A percentile compares a stretch with the other conserved stretches of the same genome.
Conservation (phyloP, 2,888 invertebrate species). For the Cosmopolites sordidus region DNA sequence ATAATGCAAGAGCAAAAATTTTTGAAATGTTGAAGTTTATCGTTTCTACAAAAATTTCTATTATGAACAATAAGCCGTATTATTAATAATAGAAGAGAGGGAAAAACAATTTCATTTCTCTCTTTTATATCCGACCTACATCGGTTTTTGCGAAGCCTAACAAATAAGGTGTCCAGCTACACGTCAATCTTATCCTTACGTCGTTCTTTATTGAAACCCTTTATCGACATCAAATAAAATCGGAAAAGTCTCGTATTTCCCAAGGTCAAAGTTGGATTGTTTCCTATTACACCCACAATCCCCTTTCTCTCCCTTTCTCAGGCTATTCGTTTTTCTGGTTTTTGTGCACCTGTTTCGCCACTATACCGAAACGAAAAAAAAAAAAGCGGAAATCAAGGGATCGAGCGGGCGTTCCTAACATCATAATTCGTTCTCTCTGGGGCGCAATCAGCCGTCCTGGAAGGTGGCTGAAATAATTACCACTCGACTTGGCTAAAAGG, state of each 20-base stretch:
- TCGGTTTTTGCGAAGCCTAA: background rate
- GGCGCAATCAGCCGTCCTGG: constrained; percentile 19
- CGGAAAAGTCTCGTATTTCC: background rate
- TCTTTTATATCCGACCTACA: background rate
- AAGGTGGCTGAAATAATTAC: constrained; percentile 22
- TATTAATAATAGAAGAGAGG: too few relatives aligned
- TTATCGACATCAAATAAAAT: constrained; percentile 1
- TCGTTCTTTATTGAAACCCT: background rate
- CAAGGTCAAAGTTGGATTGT: background rate
- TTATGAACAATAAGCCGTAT: too few relatives aligned
- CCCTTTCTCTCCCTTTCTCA: background rate
- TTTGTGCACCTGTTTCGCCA: constrained; percentile 7
- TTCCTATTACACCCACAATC: background rate
- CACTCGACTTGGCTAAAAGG: constrained; percentile 14
- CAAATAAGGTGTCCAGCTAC: background rate
- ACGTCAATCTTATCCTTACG: background rate
- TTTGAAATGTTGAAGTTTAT: too few relatives aligned
- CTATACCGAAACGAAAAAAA: background rate
- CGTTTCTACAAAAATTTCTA: too few relatives aligned
- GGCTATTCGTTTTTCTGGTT: background rate
- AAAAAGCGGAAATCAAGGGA: background rate
- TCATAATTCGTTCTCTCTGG: constrained; percentile 17
- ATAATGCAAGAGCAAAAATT: too few relatives aligned
- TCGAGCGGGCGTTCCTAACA: constrained; percentile 8
- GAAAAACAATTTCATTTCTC: too few relatives aligned